These are phyloP conservation scores for Zophobas atratus DNA, from an alignment of 1,140 invertebrate genomes.

Conservation along the genomic window DNA sequence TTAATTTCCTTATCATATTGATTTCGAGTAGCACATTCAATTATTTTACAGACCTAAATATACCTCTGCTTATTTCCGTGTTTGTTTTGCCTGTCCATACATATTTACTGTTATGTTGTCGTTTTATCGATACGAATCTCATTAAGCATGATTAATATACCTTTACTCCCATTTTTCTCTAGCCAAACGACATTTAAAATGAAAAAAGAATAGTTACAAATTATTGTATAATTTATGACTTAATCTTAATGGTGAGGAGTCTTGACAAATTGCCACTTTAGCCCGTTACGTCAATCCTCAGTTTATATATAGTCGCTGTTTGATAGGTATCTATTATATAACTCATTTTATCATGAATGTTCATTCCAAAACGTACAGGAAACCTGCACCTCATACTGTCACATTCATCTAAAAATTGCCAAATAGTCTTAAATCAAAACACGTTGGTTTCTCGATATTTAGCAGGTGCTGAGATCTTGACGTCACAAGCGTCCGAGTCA, in stretches of 20 bases:
- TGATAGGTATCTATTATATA: not conserved
- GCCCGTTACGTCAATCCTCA: not conserved
- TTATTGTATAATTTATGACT: not conserved
- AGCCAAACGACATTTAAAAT: not conserved
- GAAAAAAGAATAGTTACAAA: not conserved
- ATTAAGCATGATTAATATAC: not conserved
- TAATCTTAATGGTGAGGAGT: not conserved
- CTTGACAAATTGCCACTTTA: slow-evolving; percentile 11
- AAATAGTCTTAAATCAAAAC: slow-evolving; percentile 33
- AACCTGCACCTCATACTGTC: slow-evolving; percentile 1
- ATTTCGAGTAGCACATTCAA: no score
- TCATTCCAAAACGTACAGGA: not conserved
- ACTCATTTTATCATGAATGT: not conserved
- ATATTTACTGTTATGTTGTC: not conserved
- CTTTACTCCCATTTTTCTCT: not conserved
- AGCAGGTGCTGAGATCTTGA: slow-evolving; percentile 66
- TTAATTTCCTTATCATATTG: slow-evolving; percentile 9
- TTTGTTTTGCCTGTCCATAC: not conserved
- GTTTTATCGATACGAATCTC: not conserved
- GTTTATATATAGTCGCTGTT: not conserved
- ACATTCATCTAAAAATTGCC: not conserved
- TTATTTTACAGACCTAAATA: no score
- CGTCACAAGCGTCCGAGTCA: slow-evolving; percentile 53
- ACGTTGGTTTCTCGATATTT: slow-evolving; percentile 39
- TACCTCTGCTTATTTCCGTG: not conserved